Evolutionary conservation across 2,888 invertebrate genomes (phyloP), one percentile per base, ranked within the genome.

Genomic region (Cryptus armator): DNA sequence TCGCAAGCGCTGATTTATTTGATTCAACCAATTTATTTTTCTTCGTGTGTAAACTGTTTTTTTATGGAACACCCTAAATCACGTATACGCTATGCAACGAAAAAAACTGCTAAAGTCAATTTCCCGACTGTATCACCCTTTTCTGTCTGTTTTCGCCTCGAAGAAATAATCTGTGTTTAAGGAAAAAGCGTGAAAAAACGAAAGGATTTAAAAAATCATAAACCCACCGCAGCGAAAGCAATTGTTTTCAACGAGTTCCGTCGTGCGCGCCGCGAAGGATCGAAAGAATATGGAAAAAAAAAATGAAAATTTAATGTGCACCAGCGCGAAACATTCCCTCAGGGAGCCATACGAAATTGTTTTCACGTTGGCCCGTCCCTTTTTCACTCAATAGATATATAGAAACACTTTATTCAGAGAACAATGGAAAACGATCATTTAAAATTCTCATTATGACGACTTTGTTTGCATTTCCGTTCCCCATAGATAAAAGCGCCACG

Each of bases 381-480:
- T 12, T 78, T 51, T 68, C 67, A 56, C 24, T 48, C n/a, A 10
- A n/a, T 37, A 24, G 37, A 24, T 24, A 53, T n/a, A 19, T 44
- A 56, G 51, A 78, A 78, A 72, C 29, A 62, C 62, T 70, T 44
- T 51, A 7, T 59, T 12, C 48, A n/a, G 66, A 68, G 56, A 16
- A 66, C 43, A 66, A 71, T 80, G 44, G 43, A 59, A 59, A 72
- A 51, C 51, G 62, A 77, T 67, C 48, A 77, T 68, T 84, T 67
- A 80, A 51, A 37, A 67, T 84, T 77, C 66, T 77, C 66, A 81
- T 81, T 72, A 62, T 2, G 59, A 68, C 9, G 32, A 75, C 48
- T 71, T 80, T 83, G 83, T 51, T 68, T 16, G 62, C 59, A 67
- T 51, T 83, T 83, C 74, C 83, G 83, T 51, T 56, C 16, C 37